These are phyloP conservation scores for Salvelinus fontinalis DNA, from an alignment of 2,113 vertebrate species.

Conservation along the genomic window DNA sequence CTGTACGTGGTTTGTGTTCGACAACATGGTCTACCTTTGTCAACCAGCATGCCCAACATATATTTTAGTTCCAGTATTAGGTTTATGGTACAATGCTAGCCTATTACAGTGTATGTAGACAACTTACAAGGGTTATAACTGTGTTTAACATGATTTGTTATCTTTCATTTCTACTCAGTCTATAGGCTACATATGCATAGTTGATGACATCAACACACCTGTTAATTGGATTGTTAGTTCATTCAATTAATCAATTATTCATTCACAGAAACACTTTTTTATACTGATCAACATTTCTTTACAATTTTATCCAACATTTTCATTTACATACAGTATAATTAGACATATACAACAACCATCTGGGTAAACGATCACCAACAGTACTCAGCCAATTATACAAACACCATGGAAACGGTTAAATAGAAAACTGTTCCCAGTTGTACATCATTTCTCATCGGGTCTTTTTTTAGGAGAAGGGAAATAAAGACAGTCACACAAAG, in stretches of 20 bases:
- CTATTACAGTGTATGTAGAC: not conserved
- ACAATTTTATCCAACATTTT: not conserved
- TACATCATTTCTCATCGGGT: too few relatives aligned
- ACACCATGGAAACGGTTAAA: not conserved
- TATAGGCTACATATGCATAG: not conserved
- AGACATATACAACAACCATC: slow-evolving; percentile 2
- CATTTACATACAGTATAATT: not conserved
- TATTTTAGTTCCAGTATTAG: too few relatives aligned
- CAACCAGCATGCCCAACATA: too few relatives aligned
- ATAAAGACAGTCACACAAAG: too few relatives aligned
- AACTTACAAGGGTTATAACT: not conserved
- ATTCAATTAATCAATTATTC: not conserved
- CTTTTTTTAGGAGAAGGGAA: too few relatives aligned
- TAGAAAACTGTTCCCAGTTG: too few relatives aligned
- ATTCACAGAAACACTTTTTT: not conserved
- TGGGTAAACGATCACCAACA: not conserved
- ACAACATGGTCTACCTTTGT: too few relatives aligned
- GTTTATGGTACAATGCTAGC: too few relatives aligned
- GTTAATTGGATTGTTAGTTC: not conserved
- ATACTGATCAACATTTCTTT: not conserved
- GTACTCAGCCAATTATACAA: not conserved
- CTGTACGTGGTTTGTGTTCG: not conserved
- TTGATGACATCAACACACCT: not conserved
- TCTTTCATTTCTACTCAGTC: not conserved
- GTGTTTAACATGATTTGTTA: not conserved